Evolutionary conservation across 2,888 invertebrate species (phyloP).

Genomic region (Itoplectis maculator): DNA sequence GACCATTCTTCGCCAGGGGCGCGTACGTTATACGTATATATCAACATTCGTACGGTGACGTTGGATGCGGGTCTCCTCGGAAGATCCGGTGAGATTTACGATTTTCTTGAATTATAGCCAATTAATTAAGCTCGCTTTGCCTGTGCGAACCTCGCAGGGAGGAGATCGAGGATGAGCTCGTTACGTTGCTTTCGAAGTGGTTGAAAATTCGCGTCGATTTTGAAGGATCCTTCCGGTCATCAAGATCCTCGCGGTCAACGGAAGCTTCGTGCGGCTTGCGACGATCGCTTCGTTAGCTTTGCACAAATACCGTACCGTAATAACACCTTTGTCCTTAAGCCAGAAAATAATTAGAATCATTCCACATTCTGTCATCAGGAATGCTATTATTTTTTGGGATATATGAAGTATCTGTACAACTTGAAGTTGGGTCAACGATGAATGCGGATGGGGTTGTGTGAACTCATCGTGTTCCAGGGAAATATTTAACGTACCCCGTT

Average conservation of each 20-base stretch:
- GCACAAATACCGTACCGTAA: too few species aligned
- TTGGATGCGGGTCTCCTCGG: conserved; percentile 23
- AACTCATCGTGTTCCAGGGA: neutral
- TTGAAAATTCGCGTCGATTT: conserved; percentile 15
- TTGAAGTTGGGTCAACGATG: too few species aligned
- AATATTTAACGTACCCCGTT: conserved; percentile 26
- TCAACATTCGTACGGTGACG: neutral
- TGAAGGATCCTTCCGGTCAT: conserved; percentile 26
- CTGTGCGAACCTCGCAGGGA: conserved; percentile 23
- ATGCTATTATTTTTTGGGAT: too few species aligned
- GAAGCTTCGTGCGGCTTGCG: neutral
- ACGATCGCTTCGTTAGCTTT: neutral
- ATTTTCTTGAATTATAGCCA: conserved; percentile 81
- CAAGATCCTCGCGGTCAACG: neutral
- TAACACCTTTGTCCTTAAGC: too few species aligned
- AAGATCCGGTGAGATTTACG: conserved; percentile 80
- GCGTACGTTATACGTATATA: conserved; percentile 32
- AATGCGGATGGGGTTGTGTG: too few species aligned
- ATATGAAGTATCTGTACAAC: too few species aligned
- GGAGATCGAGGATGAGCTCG: conserved; percentile 11
- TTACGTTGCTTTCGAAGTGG: conserved; percentile 36
- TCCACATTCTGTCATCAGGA: too few species aligned
- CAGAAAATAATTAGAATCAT: too few species aligned
- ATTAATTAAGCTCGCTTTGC: conserved; percentile 78
- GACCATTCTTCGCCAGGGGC: conserved; percentile 74